Conservation (phyloP, 2,797 vertebrate species). For the Xenopus petersii region DNA sequence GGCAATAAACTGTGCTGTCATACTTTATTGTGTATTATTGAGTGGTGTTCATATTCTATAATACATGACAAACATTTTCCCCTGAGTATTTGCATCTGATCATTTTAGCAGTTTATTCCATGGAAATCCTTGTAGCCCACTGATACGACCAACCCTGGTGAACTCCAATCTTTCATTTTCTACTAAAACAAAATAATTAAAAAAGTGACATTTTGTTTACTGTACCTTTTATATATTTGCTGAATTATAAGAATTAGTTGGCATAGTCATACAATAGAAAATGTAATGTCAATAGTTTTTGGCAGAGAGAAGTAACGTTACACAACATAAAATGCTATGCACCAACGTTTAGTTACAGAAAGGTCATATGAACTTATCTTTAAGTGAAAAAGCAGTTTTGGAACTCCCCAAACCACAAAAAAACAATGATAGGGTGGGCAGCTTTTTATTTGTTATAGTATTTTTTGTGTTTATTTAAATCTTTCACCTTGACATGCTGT, state of each 20-base stretch:
- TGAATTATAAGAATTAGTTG: not conserved
- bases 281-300: not conserved
- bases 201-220: not conserved
- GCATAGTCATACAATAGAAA: not conserved
- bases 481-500: not conserved
- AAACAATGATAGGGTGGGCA: conserved; percentile 8
- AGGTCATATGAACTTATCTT: not conserved
- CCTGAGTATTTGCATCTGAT: too few species aligned
- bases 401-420: not conserved
- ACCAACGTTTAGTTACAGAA: conserved; percentile 1
- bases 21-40: too few species aligned
- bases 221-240: not conserved
- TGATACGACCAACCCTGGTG: too few species aligned
- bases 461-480: not conserved
- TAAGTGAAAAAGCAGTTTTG: conserved; percentile 2
- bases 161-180: too few species aligned
- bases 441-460: not conserved
- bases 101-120: too few species aligned
- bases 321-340: not conserved
- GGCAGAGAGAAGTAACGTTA: conserved; percentile 3
- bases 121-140: too few species aligned
- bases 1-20: too few species aligned
- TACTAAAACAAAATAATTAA: too few species aligned
- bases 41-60: too few species aligned
- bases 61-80: too few species aligned